Evolutionary conservation across 1,140 invertebrate species (phyloP).

Genomic region (Calycopis cecrops): DNA sequence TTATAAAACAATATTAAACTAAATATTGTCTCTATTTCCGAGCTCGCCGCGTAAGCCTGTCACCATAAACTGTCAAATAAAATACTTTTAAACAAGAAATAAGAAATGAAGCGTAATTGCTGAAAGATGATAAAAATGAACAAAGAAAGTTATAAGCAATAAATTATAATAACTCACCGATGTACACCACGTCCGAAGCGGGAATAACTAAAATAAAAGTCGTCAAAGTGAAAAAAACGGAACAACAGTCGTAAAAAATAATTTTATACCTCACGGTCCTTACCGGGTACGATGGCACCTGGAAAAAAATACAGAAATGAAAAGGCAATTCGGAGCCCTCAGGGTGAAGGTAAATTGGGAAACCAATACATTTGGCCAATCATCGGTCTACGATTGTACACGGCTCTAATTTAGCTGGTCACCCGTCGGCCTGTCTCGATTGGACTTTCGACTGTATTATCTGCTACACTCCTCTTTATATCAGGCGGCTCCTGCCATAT

Average conservation of each 20-base stretch:
- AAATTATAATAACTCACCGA: slow-evolving; percentile 28
- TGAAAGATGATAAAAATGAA: background rate
- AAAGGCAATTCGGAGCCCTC: slow-evolving; percentile 11
- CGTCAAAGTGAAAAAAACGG: slow-evolving; percentile 18
- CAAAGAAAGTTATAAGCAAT: slow-evolving; percentile 2
- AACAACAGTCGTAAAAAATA: slow-evolving; percentile 25
- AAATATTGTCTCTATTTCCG: too few species aligned
- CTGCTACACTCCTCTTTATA: slow-evolving; percentile 18
- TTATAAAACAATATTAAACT: too few species aligned
- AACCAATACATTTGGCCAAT: slow-evolving; percentile 39
- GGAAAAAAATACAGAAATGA: slow-evolving; percentile 21
- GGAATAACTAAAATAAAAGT: slow-evolving; percentile 27
- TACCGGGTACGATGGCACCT: slow-evolving; percentile 32
- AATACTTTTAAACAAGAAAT: too few species aligned
- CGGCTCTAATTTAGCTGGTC: too few species aligned
- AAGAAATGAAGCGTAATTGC: too few species aligned
- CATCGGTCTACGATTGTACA: slow-evolving; percentile 32
- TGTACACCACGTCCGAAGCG: slow-evolving; percentile 27
- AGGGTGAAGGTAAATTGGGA: slow-evolving; percentile 25
- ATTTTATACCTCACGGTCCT: slow-evolving; percentile 22
- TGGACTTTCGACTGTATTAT: slow-evolving; percentile 23
- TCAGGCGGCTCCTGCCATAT: slow-evolving; percentile 25
- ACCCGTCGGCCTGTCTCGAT: too few species aligned
- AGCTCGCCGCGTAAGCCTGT: too few species aligned
- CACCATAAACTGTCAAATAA: background rate